phyloP scores from a whole-genome alignment of 2,113 vertebrate genomes.

The Muntiacus reevesi region DNA sequence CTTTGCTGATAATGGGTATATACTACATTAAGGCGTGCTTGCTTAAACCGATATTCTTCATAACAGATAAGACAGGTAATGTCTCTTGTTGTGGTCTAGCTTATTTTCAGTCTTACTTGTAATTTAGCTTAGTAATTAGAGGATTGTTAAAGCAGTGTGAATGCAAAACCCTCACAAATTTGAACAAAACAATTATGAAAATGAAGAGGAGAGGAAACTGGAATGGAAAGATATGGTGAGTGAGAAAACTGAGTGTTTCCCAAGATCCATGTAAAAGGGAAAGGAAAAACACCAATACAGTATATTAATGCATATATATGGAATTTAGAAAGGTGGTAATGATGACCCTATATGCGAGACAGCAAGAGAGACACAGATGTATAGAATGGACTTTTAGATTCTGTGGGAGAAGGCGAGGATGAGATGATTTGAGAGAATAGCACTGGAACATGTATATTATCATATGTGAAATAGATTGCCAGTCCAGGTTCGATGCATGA shows the following conservation, averaged over 20 bases:
- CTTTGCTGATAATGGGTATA: slow-evolving; percentile 63
- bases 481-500: neutral
- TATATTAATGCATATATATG: neutral
- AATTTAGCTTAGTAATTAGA: neutral
- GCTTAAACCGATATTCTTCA: slow-evolving; percentile 51
- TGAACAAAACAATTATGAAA: slow-evolving; percentile 2
- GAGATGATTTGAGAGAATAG: neutral
- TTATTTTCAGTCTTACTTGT: slow-evolving; percentile 61
- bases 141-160: neutral
- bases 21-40: slow-evolving; percentile 58
- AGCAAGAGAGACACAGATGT: neutral
- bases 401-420: neutral
- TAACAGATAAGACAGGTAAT: slow-evolving; percentile 56
- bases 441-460: neutral
- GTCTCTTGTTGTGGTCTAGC: slow-evolving; percentile 39
- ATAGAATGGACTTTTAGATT: neutral
- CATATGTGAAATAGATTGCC: neutral
- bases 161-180: neutral
- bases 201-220: neutral
- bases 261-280: neutral
- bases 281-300: neutral
- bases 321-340: neutral
- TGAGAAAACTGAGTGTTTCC: neutral
- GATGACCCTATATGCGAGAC: neutral
- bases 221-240: neutral